These are phyloP conservation scores for Macrotrachela quadricornifera DNA, from an alignment of 1,140 invertebrate species.

Conservation along the genomic window DNA sequence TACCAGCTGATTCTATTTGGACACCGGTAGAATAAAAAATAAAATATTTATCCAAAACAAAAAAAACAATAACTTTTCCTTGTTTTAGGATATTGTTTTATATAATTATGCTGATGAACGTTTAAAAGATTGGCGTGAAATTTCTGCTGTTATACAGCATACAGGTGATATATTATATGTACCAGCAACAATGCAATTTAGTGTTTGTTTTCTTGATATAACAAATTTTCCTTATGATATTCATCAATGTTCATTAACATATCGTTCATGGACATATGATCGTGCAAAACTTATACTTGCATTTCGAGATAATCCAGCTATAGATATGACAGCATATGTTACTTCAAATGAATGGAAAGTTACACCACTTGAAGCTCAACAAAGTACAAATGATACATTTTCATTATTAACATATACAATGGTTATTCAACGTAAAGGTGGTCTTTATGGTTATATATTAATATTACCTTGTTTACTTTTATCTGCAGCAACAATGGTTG, in stretches of 20 bases:
- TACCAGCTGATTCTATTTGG: conserved; percentile 46
- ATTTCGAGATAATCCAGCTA: too few species aligned
- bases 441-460: conserved; percentile 15
- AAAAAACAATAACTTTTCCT: too few species aligned
- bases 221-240: conserved; percentile 47
- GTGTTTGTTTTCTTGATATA: conserved; percentile 44
- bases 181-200: conserved; percentile 42
- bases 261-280: conserved; percentile 39
- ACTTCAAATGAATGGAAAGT: too few species aligned
- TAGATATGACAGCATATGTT: too few species aligned
- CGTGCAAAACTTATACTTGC: conserved; percentile 13
- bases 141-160: conserved; percentile 36
- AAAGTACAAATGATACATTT: too few species aligned
- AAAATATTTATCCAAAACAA: too few species aligned
- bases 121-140: conserved; percentile 34
- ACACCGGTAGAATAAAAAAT: conserved; percentile 46
- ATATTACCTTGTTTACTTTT: conserved; percentile 14
- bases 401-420: background rate
- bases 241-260: conserved; percentile 41
- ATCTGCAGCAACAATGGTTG: conserved; percentile 12
- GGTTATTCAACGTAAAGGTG: conserved; percentile 6
- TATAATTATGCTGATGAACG: conserved; percentile 11
- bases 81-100: too few species aligned
- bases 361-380: too few species aligned
- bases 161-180: conserved; percentile 44